phyloP scores from a whole-genome alignment of 1,140 invertebrate genomes.

The Charaxes varanes region DNA sequence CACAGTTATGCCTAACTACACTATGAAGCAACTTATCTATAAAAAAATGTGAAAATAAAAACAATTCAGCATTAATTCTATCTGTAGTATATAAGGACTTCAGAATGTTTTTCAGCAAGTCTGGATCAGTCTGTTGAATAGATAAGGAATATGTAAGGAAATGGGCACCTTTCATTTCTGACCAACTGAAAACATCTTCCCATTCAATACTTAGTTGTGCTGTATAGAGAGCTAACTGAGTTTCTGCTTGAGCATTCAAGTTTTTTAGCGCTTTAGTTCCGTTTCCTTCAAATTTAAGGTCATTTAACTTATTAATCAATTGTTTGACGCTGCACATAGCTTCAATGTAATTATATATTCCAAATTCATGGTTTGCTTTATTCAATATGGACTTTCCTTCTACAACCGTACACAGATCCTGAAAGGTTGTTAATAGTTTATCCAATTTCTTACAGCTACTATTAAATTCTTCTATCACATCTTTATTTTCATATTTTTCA shows the following conservation, averaged over 20 bases:
- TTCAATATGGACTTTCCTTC: constrained; percentile 44
- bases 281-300: constrained; percentile 46
- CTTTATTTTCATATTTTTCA: constrained; percentile 25
- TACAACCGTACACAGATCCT: constrained; percentile 38
- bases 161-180: constrained; percentile 40
- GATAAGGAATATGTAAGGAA: constrained; percentile 50
- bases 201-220: constrained; percentile 57
- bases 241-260: constrained; percentile 43
- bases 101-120: constrained; percentile 46
- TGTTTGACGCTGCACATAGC: constrained; percentile 45
- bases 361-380: constrained; percentile 47
- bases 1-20: constrained; percentile 57
- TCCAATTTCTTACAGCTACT: constrained; percentile 38
- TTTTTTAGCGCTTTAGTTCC: constrained; percentile 37
- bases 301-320: constrained; percentile 36
- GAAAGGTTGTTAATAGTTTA: constrained; percentile 30
- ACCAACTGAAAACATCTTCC: constrained; percentile 59
- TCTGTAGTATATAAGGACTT: constrained; percentile 47
- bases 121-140: constrained; percentile 53
- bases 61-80: constrained; percentile 48
- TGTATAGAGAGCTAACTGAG: constrained; percentile 44
- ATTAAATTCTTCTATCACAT: constrained; percentile 39
- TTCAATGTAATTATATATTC: constrained; percentile 47
- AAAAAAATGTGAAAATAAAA: constrained; percentile 57
- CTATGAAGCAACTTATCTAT: constrained; percentile 49